Evolutionary conservation across 2,797 vertebrate genomes (phyloP).

Genomic region (Myotis vivesi): DNA sequence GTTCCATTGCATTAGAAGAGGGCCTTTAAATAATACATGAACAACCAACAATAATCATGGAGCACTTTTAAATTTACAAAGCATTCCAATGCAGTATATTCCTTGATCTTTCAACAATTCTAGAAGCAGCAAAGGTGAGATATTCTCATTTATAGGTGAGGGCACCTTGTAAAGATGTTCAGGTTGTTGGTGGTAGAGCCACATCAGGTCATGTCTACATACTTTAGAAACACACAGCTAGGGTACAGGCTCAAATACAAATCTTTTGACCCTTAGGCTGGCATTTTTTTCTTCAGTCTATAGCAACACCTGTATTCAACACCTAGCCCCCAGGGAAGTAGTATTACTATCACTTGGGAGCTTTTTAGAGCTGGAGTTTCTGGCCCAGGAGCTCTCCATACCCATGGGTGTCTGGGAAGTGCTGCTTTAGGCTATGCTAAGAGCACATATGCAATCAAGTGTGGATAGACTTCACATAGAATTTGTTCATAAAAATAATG

Average conservation of each 20-base stretch:
- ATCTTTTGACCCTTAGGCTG: too few relatives aligned
- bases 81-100: background rate
- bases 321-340: background rate
- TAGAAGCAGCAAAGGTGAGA: background rate
- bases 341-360: rapidly evolving
- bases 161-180: background rate
- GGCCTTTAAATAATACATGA: background rate
- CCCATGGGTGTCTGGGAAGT: background rate
- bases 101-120: constrained; percentile 8
- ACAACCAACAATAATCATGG: background rate
- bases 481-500: background rate
- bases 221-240: background rate
- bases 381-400: background rate
- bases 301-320: background rate
- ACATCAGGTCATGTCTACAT: background rate
- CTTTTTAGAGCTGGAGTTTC: background rate
- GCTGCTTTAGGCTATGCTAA: background rate
- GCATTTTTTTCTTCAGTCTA: background rate
- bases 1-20: background rate
- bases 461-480: background rate
- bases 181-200: background rate
- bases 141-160: background rate
- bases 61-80: constrained; percentile 7
- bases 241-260: background rate
- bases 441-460: background rate